Base-by-base conservation (phyloP, 2,113 vertebrate species). In the Ciconia maguari region DNA sequence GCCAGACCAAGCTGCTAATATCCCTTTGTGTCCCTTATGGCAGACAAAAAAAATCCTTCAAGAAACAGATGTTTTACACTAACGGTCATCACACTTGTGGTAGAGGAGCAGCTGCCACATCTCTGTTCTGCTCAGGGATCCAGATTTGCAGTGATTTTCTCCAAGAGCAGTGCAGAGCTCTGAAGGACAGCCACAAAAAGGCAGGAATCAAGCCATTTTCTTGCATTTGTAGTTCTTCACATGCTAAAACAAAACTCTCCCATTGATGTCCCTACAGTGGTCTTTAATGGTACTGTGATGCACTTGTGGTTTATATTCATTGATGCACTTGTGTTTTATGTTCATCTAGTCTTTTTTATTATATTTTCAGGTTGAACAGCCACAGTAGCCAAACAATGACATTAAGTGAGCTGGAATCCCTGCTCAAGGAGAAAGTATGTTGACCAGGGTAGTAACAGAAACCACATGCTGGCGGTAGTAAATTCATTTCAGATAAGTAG, bases 401-500 rank as follows among this genome's bases (percentile, higher is more conserved):
- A 4, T 27, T 93, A 80, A 93, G 44, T 62, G 97, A 98, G n/a
- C 97, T 98, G 64, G 98, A 98, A 93, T 70, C 19, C 7, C 93
- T 93, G 68, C 48, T 98, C 22, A 88, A 94, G 95, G 96, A 98
- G 32, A 97, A 98, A 97, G 96, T 98, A 76, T 22, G 81, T 29
- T 76, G 49, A 58, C 42, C 60, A 72, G 11, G 6, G 25, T 58
- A 57, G 44, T 27, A 54, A 72, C 13, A 84, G 77, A 75, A 90
- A 72, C 18, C 41, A 57, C 41, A 34, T 84, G 61, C 80, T 62
- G 30, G 27, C n/a, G 16, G 17, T 49, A 25, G 7, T 68, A 62
- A 62, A 81, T 76, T 91, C 4, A 41, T 55, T 83, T 49, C 78
- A n/a, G 44, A 2, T 77, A 15, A 24, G 36, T 19, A 55, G 66